Base-by-base conservation (phyloP, 2,113 vertebrate genomes). In the Elaphurus davidianus region DNA sequence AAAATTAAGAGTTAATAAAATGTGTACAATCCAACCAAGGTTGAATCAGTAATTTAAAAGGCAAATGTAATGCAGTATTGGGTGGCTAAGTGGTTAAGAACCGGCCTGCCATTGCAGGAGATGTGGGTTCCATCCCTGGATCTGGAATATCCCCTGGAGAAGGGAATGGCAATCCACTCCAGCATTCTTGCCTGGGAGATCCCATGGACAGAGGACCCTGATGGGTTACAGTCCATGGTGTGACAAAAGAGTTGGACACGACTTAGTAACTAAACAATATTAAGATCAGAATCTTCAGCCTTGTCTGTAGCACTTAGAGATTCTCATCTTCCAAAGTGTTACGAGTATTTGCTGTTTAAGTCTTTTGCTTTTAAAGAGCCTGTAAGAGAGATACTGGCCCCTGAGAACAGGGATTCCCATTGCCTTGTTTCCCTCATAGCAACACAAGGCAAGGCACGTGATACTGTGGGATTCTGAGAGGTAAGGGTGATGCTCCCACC, bases 1-100 rank as follows among this genome's bases (percentile, higher is more conserved):
- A 93, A 94, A 82, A 93, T 91, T 91, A 54, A 96, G 59, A 97
- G 85, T 85, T 95, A 98, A 92, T 90, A 92, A 98, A 59, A 36
- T 94, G 40, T 85, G 86, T 90, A 93, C n/a, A 87, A 94, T 87
- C 25, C 43, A 95, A 74, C 57, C 30, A 95, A 89, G 36, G 52
- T 74, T 79, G 71, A 95, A 84, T 71, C 3, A 25, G 79, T 83
- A 87, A 92, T 92, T 95, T 96, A 96, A 90, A 95, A 95, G 45
- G 87, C 33, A 84, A 90, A 45, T 71, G 50, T 81, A 97, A 94
- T 87, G 52, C n/a, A 78, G 36, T 91, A 87, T 67, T 92, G 54
- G 17, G 36, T 74, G 11, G 36, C 36, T 74, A 40, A 74, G 19
- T 74, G 36, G 71, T 74, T 40, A 74, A 74, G 71, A 74, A 43